A percentile compares a stretch with the other conserved stretches of the same genome.
These are phyloP conservation scores for Nestor notabilis DNA, from an alignment of 2,113 vertebrate species.

Conservation along the genomic window DNA sequence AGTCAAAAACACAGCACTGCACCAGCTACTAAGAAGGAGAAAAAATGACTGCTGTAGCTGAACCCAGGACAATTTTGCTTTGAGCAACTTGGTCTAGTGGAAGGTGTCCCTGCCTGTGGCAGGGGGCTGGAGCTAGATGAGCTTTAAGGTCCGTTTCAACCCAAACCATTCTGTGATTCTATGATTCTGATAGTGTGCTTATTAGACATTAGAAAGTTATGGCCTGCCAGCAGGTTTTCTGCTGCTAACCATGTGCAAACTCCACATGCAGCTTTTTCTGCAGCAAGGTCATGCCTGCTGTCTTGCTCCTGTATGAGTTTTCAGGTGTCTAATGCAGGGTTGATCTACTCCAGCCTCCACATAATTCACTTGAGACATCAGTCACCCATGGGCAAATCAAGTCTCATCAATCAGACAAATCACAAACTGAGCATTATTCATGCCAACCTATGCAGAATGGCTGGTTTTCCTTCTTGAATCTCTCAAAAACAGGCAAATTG, in stretches of 20 bases:
- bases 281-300: not conserved
- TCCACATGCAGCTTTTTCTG: not conserved
- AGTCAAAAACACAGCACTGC: too few relatives aligned
- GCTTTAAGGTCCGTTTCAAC: not conserved
- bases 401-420: not conserved
- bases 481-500: not conserved
- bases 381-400: not conserved
- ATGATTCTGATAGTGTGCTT: not conserved
- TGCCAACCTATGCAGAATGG: not conserved
- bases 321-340: not conserved
- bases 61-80: too few relatives aligned
- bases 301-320: not conserved
- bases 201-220: not conserved
- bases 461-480: not conserved
- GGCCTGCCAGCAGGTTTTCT: not conserved
- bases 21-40: too few relatives aligned
- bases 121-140: not conserved
- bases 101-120: not conserved
- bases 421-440: not conserved
- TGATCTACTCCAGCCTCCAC: not conserved
- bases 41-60: too few relatives aligned
- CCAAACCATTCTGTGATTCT: not conserved
- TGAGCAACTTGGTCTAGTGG: not conserved
- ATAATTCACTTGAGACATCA: not conserved
- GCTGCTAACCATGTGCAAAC: not conserved